Evolutionary conservation across 2,888 invertebrate species (phyloP), one percentile per base, ranked within the genome.

Genomic region (Rhagonycha fulva): DNA sequence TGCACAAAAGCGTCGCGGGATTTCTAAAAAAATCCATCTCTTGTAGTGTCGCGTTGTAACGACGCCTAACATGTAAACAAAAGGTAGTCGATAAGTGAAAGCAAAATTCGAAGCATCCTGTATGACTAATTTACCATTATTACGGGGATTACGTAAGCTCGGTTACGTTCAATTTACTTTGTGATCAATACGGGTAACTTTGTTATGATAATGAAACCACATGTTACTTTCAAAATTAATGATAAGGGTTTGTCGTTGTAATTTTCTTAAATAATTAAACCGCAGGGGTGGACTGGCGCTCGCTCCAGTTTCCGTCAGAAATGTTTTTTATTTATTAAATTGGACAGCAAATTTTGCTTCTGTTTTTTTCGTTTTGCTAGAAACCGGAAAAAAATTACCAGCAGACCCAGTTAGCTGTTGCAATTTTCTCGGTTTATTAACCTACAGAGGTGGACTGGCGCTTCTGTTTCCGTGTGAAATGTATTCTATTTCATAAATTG

Each of bases 1-100:
- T n/a, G 7, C n/a, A n/a, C 47, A 68, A 70, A 24, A 70, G 71
- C 76, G 76, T 72, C 76, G 76, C 72, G 76, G 69, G 69, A 71
- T 71, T 75, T 75, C 71, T 71, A 67, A 74, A 74, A 74, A 70
- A 28, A 28, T 14, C n/a, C 47, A 47, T 47, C 47, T 47, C 47
- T 7, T 2, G n/a, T 47, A 7, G 47, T n/a, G 7, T 47, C 12
- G 47, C 47, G n/a, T n/a, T 47, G 47, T n/a, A 4, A n/a, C 7
- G 47, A 47, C 47, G 47, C 12, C 47, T 11, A n/a, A 28, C 47
- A n/a, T 7, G 47, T 47, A 47, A 47, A 47, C 47, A 47, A 47
- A n/a, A n/a, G n/a, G 7, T 7, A n/a, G 47, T 47, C 47, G 47
- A 47, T 47, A 47, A 47, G 47, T 47, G 47, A 47, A 47, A 47